phyloP scores from a whole-genome alignment of 2,113 vertebrate species.

The Campylomormyrus numenius region DNA sequence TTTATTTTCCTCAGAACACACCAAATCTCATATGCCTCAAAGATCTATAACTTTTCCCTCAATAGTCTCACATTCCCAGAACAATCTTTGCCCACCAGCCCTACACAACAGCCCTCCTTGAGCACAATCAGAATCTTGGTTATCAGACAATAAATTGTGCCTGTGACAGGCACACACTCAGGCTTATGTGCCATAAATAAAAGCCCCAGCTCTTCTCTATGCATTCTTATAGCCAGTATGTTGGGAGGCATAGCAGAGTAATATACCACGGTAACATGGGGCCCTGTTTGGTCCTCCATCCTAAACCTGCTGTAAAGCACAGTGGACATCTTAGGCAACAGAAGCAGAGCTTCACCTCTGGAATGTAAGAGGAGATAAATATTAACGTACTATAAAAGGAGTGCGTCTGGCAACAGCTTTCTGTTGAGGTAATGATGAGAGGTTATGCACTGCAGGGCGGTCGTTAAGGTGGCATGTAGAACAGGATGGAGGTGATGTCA shows the following conservation, averaged over 20 bases:
- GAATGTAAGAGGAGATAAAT: neutral
- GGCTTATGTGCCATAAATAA: neutral
- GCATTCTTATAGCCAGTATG: neutral
- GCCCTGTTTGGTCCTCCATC: neutral
- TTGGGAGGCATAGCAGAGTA: neutral
- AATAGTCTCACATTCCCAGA: neutral
- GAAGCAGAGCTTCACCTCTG: neutral
- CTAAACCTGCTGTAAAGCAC: neutral
- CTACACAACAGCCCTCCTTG: neutral
- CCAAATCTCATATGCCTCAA: neutral
- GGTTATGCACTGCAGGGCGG: neutral
- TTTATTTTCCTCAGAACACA: neutral
- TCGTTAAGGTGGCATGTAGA: neutral
- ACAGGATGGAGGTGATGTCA: neutral
- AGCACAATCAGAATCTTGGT: neutral
- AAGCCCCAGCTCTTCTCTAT: neutral
- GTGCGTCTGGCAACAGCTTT: neutral
- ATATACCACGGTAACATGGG: neutral
- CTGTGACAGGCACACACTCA: neutral
- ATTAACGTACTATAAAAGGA: neutral
- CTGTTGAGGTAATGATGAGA: neutral
- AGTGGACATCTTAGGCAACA: neutral
- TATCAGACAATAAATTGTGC: neutral
- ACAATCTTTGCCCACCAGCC: constrained; percentile 5
- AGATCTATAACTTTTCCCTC: neutral